These are phyloP conservation scores for Fregata magnificens DNA, from an alignment of 2,113 vertebrate genomes.

Conservation along the genomic window DNA sequence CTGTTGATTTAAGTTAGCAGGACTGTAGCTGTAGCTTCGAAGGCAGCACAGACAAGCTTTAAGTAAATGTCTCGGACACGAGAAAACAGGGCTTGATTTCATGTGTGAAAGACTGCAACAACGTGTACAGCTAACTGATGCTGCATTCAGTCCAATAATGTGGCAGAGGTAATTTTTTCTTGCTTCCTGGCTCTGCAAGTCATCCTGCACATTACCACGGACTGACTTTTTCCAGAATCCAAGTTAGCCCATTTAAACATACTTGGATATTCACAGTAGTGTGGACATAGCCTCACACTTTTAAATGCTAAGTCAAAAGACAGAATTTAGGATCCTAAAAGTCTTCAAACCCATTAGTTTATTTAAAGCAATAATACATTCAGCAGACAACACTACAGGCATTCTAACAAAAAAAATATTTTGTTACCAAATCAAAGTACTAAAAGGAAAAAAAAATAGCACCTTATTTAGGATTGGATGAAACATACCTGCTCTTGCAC, in stretches of 20 bases:
- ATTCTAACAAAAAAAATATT: background rate
- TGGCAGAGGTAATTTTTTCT: background rate
- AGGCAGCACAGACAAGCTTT: background rate
- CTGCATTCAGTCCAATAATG: background rate
- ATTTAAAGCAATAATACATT: accelerated
- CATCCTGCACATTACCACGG: accelerated
- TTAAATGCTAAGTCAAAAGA: background rate
- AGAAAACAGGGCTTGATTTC: background rate
- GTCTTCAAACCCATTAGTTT: background rate
- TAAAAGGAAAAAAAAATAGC: background rate
- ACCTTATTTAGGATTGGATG: background rate
- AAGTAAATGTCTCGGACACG: background rate
- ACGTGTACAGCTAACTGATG: background rate
- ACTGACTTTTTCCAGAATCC: background rate
- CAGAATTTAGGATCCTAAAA: background rate
- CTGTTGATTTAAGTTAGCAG: background rate
- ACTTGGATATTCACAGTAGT: background rate
- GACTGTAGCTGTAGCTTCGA: background rate
- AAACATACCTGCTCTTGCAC: conserved; percentile 75
- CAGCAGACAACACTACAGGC: background rate
- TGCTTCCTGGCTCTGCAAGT: background rate
- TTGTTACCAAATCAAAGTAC: background rate
- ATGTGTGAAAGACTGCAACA: background rate
- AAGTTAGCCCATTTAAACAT: background rate
- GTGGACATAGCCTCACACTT: background rate